These are phyloP conservation scores for Corbicula japonica DNA, from an alignment of 2,888 invertebrate species.

Conservation along the genomic window DNA sequence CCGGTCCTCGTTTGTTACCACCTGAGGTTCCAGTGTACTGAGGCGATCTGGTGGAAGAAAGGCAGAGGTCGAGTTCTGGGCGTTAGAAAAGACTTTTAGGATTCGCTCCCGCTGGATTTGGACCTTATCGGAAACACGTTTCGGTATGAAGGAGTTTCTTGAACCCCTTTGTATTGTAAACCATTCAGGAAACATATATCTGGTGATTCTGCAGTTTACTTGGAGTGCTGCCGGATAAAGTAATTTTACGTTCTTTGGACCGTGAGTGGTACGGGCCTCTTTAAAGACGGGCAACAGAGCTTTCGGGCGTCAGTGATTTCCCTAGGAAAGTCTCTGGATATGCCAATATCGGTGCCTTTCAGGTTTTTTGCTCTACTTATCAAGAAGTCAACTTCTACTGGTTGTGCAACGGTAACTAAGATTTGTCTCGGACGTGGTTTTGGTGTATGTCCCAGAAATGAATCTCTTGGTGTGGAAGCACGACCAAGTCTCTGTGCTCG, in stretches of 20 bases:
- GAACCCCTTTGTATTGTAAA: too few relatives aligned
- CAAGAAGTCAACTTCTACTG: background rate
- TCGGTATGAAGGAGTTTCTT: too few relatives aligned
- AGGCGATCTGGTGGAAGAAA: too few relatives aligned
- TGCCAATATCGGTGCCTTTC: background rate
- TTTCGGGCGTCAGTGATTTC: background rate
- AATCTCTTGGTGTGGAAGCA: background rate
- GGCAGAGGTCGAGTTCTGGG: too few relatives aligned
- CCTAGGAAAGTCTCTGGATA: background rate
- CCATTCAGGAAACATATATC: conserved; percentile 3
- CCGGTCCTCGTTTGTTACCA: too few relatives aligned
- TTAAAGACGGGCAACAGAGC: background rate
- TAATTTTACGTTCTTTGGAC: too few relatives aligned
- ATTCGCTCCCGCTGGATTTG: too few relatives aligned
- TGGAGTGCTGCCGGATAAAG: background rate
- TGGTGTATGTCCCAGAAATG: background rate
- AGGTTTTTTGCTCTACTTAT: background rate
- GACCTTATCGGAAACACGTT: too few relatives aligned
- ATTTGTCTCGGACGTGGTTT: background rate
- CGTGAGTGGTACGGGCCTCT: background rate
- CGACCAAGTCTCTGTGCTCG: background rate
- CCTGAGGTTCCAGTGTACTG: too few relatives aligned
- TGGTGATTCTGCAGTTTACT: background rate
- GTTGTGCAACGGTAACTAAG: background rate
- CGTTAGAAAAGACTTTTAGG: too few relatives aligned